A percentile compares a stretch with the other conserved stretches of the same genome.
These are phyloP conservation scores for Zele albiditarsus DNA, from an alignment of 2,888 invertebrate genomes.

Conservation along the genomic window DNA sequence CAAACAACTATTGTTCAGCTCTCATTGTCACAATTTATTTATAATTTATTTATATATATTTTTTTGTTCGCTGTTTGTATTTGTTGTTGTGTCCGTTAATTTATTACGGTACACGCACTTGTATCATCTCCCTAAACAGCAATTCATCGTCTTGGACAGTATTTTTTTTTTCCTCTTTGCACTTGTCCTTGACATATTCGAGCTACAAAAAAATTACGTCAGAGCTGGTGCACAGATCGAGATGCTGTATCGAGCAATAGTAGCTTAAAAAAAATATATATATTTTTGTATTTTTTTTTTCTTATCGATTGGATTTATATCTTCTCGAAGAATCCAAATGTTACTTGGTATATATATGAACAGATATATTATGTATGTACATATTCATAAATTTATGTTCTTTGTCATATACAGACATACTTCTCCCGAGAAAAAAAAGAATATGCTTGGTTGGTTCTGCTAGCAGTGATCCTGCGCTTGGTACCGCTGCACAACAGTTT, in stretches of 20 bases:
- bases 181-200: conserved; percentile 56
- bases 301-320: conserved; percentile 18
- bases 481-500: conserved; percentile 78
- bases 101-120: not conserved
- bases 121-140: conserved; percentile 8
- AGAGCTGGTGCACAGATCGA: conserved; percentile 40
- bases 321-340: conserved; percentile 24
- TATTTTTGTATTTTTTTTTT: conserved; percentile 40
- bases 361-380: not conserved
- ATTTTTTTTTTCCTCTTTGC: conserved; percentile 37
- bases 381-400: conserved; percentile 4
- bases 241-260: conserved; percentile 13
- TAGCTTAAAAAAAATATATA: not conserved
- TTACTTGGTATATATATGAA: not conserved
- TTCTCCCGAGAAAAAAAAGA: conserved; percentile 74
- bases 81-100: not conserved
- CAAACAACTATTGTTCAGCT: not conserved
- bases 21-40: too few species aligned
- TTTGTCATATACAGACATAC: conserved; percentile 56
- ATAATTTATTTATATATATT: not conserved
- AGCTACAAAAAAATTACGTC: conserved; percentile 56
- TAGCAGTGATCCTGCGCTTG: conserved; percentile 74
- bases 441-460: conserved; percentile 80
- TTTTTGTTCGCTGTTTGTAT: conserved; percentile 9
- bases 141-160: conserved; percentile 15